phyloP scores from a whole-genome alignment of 2,113 vertebrate genomes.

The Corythornis madagascariensis region DNA sequence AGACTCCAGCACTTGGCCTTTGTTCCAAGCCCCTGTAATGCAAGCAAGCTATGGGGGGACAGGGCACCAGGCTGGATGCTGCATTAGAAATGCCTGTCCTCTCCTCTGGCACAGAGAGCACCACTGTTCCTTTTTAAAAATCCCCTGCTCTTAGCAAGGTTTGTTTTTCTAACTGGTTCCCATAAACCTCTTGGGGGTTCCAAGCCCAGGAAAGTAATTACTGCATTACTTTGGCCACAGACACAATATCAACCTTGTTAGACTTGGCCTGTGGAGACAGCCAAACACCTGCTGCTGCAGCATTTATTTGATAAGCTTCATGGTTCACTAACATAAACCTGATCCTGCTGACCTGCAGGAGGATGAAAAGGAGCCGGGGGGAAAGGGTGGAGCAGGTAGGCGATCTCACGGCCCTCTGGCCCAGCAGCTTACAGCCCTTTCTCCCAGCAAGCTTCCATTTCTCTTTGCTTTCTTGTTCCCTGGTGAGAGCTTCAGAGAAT shows the following conservation, averaged over 20 bases:
- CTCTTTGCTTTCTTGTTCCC: conserved; percentile 55
- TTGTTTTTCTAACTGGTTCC: conserved; percentile 72
- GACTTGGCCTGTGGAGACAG: conserved; percentile 54
- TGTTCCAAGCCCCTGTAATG: conserved; percentile 10
- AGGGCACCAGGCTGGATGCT: background rate
- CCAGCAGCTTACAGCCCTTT: conserved; percentile 6
- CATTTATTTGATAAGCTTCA: conserved; percentile 76
- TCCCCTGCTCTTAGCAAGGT: conserved; percentile 62
- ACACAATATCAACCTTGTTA: conserved; percentile 69
- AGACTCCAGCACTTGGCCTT: conserved; percentile 50
- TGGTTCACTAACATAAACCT: conserved; percentile 67
- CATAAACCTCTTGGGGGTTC: conserved; percentile 68
- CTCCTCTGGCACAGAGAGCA: conserved; percentile 32
- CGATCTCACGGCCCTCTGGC: conserved; percentile 15
- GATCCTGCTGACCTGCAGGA: conserved; percentile 71
- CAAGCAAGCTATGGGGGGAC: background rate
- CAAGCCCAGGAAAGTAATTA: conserved; percentile 67
- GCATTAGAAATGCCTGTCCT: background rate
- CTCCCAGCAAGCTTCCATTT: conserved; percentile 50
- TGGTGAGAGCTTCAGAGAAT: conserved; percentile 66
- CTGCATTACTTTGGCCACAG: conserved; percentile 52
- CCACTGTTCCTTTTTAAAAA: conserved; percentile 55
- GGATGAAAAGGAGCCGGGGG: conserved; percentile 65
- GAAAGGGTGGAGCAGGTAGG: conserved; percentile 43
- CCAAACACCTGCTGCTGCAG: conserved; percentile 75